These are phyloP conservation scores for Ichneumoninae sp. DNA, from an alignment of 2,888 invertebrate genomes.

Conservation along the genomic window DNA sequence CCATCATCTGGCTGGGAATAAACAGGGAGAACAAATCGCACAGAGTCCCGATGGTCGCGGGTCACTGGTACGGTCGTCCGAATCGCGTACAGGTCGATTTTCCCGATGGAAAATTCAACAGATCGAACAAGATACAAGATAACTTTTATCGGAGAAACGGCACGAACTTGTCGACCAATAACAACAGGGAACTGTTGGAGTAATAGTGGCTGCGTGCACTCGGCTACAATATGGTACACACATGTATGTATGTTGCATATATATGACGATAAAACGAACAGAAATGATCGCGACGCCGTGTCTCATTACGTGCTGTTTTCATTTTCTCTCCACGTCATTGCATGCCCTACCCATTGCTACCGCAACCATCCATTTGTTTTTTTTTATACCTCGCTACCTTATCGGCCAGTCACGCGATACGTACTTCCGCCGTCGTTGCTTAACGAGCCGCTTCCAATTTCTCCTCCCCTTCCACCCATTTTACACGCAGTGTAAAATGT, in stretches of 20 bases:
- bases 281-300: slow-evolving; percentile 32
- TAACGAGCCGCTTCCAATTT: slow-evolving; percentile 15
- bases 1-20: slow-evolving; percentile 75
- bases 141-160: slow-evolving; percentile 72
- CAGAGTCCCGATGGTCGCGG: slow-evolving; percentile 73
- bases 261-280: slow-evolving; percentile 29
- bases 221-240: slow-evolving; percentile 19
- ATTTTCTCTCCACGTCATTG: slow-evolving; percentile 29
- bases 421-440: slow-evolving; percentile 34
- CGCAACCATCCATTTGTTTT: slow-evolving; percentile 21
- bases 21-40: slow-evolving; percentile 75
- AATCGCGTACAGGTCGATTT: slow-evolving; percentile 76
- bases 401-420: slow-evolving; percentile 57
- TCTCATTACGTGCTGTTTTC: slow-evolving; percentile 30
- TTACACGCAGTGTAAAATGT: slow-evolving; percentile 10
- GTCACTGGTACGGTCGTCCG: slow-evolving; percentile 77
- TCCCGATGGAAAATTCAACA: slow-evolving; percentile 74
- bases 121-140: slow-evolving; percentile 71
- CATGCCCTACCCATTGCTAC: slow-evolving; percentile 1
- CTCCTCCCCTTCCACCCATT: slow-evolving; percentile 24
- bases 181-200: slow-evolving; percentile 5
- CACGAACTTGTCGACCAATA: slow-evolving; percentile 59
- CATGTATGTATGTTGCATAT: background rate
- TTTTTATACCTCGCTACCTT: slow-evolving; percentile 38
- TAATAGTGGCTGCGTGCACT: slow-evolving; percentile 5